Evolutionary conservation across 2,888 invertebrate genomes (phyloP).

Genomic region (Nemotelus pantherinus): DNA sequence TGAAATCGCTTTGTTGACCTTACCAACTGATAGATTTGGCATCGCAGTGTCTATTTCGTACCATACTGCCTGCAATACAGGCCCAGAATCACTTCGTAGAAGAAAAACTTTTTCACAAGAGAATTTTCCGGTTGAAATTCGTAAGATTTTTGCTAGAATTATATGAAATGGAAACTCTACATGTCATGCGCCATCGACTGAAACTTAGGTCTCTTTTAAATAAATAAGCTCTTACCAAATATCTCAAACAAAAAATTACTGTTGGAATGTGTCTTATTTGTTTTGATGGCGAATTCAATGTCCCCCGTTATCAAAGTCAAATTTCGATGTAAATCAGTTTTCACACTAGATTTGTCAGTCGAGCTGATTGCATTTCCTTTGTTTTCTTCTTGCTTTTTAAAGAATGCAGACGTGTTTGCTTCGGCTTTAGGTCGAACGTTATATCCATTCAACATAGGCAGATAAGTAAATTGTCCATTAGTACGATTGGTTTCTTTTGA

Average conservation of each 20-base stretch:
- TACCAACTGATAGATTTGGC: conserved; percentile 46
- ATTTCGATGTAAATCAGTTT: not conserved
- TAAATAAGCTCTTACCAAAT: conserved; percentile 55
- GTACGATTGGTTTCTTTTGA: not conserved
- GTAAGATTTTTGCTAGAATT: conserved; percentile 54
- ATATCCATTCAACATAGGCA: not conserved
- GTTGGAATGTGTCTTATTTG: conserved; percentile 51
- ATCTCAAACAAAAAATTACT: conserved; percentile 58
- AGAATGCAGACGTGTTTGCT: not conserved
- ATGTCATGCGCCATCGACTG: not conserved
- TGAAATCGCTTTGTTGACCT: not conserved
- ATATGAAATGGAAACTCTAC: not conserved
- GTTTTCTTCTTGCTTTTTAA: not conserved
- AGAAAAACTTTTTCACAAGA: conserved; percentile 56
- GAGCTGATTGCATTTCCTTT: not conserved
- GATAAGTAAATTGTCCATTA: not conserved
- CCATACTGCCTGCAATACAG: conserved; percentile 59
- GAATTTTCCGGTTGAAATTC: conserved; percentile 57
- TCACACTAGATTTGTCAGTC: not conserved
- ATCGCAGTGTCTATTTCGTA: conserved; percentile 58
- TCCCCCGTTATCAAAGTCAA: conserved; percentile 55
- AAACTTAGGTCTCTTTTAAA: not conserved
- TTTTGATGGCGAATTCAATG: conserved; percentile 58
- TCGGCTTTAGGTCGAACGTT: not conserved
- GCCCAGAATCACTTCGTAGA: conserved; percentile 57